Conservation (phyloP, 2,888 invertebrate species). For the Blastobasis adustella region DNA sequence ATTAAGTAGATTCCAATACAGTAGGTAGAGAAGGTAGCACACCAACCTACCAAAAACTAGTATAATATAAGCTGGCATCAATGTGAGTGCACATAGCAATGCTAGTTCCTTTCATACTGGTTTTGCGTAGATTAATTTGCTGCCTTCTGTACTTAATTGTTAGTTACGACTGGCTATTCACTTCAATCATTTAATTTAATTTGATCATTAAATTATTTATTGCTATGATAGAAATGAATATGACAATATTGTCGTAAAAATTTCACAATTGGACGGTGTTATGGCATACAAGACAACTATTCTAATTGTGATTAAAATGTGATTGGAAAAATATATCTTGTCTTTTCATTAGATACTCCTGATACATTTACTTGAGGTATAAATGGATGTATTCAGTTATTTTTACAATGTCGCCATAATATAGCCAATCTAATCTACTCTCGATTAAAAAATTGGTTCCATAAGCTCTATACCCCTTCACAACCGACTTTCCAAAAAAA, state of each 20-base stretch:
- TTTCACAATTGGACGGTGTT: constrained; percentile 6
- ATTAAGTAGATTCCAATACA: too few relatives aligned
- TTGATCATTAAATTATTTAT: constrained; percentile 52
- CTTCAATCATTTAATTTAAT: constrained; percentile 57
- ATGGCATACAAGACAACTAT: constrained; percentile 3
- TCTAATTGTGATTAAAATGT: constrained; percentile 21
- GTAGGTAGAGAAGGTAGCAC: too few relatives aligned
- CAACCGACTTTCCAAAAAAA: constrained; percentile 42
- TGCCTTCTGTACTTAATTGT: too few relatives aligned
- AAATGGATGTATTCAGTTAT: constrained; percentile 32
- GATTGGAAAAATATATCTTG: constrained; percentile 45
- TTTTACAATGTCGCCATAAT: neutral
- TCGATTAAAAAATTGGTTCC: neutral
- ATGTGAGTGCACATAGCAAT: too few relatives aligned
- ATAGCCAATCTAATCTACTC: too few relatives aligned
- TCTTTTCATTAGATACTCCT: constrained; percentile 14
- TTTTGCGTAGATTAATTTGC: too few relatives aligned
- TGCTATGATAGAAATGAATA: constrained; percentile 42
- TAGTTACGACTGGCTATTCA: constrained; percentile 16
- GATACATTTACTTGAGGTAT: constrained; percentile 42
- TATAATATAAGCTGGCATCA: too few relatives aligned
- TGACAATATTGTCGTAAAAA: too few relatives aligned
- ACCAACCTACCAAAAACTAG: too few relatives aligned
- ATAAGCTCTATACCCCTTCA: constrained; percentile 43
- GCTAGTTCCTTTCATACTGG: too few relatives aligned